These are phyloP conservation scores for Benthosema pterotum DNA, from an alignment of 2,797 vertebrate genomes.

Conservation along the genomic window DNA sequence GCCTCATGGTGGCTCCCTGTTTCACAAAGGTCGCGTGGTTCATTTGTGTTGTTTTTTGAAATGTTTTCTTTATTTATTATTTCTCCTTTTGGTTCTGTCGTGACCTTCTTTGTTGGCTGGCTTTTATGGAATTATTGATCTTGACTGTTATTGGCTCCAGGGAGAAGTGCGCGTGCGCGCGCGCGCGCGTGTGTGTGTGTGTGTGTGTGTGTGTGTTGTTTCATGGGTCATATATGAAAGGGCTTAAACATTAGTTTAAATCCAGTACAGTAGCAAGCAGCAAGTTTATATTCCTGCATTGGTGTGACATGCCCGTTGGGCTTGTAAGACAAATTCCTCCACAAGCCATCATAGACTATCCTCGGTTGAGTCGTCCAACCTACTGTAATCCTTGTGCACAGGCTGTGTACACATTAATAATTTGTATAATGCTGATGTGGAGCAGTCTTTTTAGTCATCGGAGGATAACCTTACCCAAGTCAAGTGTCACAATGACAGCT, in stretches of 20 bases:
- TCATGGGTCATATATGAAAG: too few relatives aligned
- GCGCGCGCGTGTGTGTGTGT: too few relatives aligned
- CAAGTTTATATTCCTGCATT: not conserved
- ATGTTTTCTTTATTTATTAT: not conserved
- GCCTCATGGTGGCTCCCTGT: conserved; percentile 44
- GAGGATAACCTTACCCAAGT: conserved; percentile 9
- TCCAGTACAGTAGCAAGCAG: not conserved
- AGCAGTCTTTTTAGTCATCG: not conserved
- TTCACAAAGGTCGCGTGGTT: conserved; percentile 46
- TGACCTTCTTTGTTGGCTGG: conserved; percentile 43
- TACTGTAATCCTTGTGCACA: conserved; percentile 20
- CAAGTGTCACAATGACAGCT: conserved; percentile 12
- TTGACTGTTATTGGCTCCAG: conserved; percentile 27
- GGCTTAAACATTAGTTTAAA: not conserved
- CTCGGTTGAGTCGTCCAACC: not conserved
- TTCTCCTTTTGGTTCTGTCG: conserved; percentile 29
- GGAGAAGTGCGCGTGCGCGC: conserved; percentile 7
- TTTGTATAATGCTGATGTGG: not conserved
- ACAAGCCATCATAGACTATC: not conserved
- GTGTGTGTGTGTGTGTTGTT: too few relatives aligned
- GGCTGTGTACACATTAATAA: not conserved
- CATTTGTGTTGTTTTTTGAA: conserved; percentile 54
- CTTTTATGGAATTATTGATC: conserved; percentile 59
- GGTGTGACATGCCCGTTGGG: not conserved
- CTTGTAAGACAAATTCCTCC: conserved; percentile 1